Evolutionary conservation across 2,888 invertebrate species (phyloP), one percentile per base, ranked within the genome.

Genomic region (Clepsis dumicolana): DNA sequence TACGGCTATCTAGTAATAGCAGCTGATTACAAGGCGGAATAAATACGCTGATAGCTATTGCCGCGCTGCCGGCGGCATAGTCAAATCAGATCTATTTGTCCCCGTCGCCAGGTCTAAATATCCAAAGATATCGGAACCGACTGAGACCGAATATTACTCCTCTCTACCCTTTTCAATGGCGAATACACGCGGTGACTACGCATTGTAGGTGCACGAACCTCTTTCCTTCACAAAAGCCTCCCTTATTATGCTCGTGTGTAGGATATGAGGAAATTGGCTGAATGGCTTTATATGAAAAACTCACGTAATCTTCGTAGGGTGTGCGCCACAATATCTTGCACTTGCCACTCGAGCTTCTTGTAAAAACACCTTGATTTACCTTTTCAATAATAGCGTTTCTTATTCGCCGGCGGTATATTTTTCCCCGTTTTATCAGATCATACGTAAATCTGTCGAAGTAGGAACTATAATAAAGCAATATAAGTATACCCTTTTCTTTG

Each of bases 231-330:
- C 88, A 91, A 91, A 90, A 90, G 90, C 88, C 85, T 88, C 86
- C 88, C 87, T 91, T 92, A 92, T 93, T 91, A 90, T 91, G 87
- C 89, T 88, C 83, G 86, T 87, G 85, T 90, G 88, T 89, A 87
- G 90, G 89, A 89, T 93, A 91, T 90, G 88, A 90, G 90, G 91
- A 91, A 92, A 93, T 93, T 92, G 93, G 91, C 87, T 90, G 89
- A 91, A 92, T 92, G 87, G 91, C 89, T 89, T 90, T 89, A 88
- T 91, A 91, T 90, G 89, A 92, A 93, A 93, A 92, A 91, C 87
- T 91, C 89, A 77, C 87, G 90, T 91, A 91, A 92, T 92, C 87
- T 91, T 85, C 84, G 84, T 80, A 77, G 84, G 87, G 86, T 85
- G 83, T 85, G 84, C 82, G 82, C 86, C 82, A 87, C 89, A 88